Conservation (phyloP, 2,888 invertebrate genomes). For the Cantharis lateralis region DNA sequence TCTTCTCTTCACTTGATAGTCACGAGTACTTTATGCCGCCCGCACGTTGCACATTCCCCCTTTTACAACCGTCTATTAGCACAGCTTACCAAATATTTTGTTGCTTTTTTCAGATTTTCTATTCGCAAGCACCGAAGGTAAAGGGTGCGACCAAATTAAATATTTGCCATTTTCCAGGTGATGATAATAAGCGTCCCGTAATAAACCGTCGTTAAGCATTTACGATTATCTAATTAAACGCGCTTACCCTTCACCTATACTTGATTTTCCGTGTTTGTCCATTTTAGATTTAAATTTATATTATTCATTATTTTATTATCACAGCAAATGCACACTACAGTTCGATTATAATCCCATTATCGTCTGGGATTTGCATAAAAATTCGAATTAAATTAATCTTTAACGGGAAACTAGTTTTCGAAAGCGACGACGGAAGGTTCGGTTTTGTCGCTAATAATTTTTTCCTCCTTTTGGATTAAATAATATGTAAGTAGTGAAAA, state of each 20-base stretch:
- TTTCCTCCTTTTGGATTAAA: neutral
- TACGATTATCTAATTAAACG: neutral
- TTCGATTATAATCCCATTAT: neutral
- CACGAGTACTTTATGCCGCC: neutral
- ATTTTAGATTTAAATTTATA: neutral
- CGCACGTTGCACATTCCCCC: neutral
- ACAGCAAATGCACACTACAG: neutral
- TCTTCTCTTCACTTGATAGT: neutral
- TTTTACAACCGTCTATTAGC: neutral
- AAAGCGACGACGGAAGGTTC: too few species aligned
- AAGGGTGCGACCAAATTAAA: neutral
- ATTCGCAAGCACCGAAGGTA: neutral
- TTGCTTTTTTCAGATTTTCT: neutral
- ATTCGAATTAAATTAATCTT: neutral
- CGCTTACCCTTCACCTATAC: neutral
- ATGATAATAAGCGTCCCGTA: neutral
- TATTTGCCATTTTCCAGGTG: neutral
- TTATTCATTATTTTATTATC: neutral
- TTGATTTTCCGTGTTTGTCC: neutral
- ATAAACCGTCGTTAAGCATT: neutral
- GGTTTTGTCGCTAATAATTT: too few species aligned
- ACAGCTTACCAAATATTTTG: neutral
- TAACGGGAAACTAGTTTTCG: neutral
- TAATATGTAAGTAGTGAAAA: neutral
- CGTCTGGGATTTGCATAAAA: neutral